Conservation (phyloP, 2,113 vertebrate genomes). For the Cyprinodon brontotheroides region DNA sequence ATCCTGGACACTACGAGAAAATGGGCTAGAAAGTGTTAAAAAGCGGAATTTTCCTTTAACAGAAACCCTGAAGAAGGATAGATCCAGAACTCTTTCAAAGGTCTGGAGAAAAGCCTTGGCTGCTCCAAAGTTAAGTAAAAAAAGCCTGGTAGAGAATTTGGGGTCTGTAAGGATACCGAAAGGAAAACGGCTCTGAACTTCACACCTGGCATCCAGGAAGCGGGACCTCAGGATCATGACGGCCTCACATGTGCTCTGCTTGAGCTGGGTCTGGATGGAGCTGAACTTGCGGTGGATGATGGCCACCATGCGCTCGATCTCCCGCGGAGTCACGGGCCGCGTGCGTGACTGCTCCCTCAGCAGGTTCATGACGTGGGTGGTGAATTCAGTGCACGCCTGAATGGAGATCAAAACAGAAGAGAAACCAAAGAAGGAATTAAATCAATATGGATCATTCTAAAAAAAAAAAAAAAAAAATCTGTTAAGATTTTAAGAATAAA, state of each 20-base stretch:
- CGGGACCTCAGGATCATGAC: constrained; percentile 93
- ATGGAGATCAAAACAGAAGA: not conserved
- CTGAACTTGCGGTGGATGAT: constrained; percentile 94
- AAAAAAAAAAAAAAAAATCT: not conserved
- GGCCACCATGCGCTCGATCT: constrained; percentile 92
- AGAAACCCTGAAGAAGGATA: too few species aligned
- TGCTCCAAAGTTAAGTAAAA: not conserved
- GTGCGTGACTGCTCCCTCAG: constrained; percentile 91
- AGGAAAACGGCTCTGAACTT: too few species aligned
- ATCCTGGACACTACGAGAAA: too few species aligned
- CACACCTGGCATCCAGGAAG: constrained; percentile 88
- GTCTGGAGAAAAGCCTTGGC: not conserved
- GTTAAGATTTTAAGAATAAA: not conserved
- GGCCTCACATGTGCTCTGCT: constrained; percentile 92
- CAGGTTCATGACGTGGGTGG: constrained; percentile 92
- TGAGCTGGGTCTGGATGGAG: constrained; percentile 91
- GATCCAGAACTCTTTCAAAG: not conserved
- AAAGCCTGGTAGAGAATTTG: too few species aligned
- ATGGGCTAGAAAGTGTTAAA: too few species aligned
- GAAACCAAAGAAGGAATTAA: constrained; percentile 12
- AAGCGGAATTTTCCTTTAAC: too few species aligned
- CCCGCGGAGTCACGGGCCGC: constrained; percentile 87
- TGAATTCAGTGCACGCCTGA: constrained; percentile 91
- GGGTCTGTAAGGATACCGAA: too few species aligned
- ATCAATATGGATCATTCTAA: not conserved